Percentiles rank a stretch among this genome's conserved stretches.
Conservation (phyloP, 2,797 vertebrate species). For the Sarcoramphus papa region DNA sequence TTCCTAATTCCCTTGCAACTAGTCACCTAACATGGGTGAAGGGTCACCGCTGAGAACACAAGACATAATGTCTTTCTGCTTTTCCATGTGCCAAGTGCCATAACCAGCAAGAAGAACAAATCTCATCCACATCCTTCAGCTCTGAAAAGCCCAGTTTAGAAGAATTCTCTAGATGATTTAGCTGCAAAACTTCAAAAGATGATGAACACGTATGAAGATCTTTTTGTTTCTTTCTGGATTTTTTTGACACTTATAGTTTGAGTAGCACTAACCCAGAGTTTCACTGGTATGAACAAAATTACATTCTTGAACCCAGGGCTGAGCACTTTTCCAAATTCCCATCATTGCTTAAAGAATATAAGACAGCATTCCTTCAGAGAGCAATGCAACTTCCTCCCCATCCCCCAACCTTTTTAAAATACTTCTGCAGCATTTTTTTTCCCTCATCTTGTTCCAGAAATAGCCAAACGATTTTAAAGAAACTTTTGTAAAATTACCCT, state of each 20-base stretch:
- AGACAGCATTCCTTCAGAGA: neutral
- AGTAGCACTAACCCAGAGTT: neutral
- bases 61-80: neutral
- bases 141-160: neutral
- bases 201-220: rapidly evolving
- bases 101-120: neutral
- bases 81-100: neutral
- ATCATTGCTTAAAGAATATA: neutral
- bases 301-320: neutral
- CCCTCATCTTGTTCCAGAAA: neutral
- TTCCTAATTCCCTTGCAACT: neutral
- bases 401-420: neutral
- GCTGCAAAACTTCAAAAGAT: neutral
- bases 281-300: neutral
- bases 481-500: neutral
- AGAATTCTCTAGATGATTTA: neutral
- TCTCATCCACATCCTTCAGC: neutral
- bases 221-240: neutral
- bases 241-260: neutral
- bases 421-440: neutral
- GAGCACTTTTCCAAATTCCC: neutral
- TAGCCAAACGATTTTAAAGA: neutral
- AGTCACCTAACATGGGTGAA: neutral
- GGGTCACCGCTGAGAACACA: neutral
- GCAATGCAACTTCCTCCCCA: neutral